These are phyloP conservation scores for Dendropsophus ebraccatus DNA, from an alignment of 2,113 vertebrate genomes.

Conservation along the genomic window DNA sequence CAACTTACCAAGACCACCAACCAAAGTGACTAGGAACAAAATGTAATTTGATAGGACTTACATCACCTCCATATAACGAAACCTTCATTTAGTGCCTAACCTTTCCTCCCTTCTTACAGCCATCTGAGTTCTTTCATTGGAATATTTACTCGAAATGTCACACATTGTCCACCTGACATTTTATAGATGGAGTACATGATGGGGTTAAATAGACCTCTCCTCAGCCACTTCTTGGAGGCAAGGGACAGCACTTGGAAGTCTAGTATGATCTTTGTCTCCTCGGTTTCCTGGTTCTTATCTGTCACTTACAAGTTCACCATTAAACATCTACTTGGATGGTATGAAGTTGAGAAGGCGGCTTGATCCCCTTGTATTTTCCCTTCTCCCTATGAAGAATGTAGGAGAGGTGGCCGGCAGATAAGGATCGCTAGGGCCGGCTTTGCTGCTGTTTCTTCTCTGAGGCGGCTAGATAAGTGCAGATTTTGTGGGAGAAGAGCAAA, in stretches of 20 bases:
- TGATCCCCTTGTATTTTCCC: conserved; percentile 33
- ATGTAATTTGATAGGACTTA: too few species aligned
- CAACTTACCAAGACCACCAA: too few species aligned
- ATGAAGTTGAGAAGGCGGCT: conserved; percentile 1
- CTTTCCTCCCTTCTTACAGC: too few species aligned
- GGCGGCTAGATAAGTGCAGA: conserved; percentile 50
- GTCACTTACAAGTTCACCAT: neutral
- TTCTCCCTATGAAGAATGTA: conserved; percentile 1
- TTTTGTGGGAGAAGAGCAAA: conserved; percentile 32
- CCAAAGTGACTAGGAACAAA: too few species aligned
- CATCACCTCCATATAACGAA: too few species aligned
- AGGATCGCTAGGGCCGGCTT: conserved; percentile 32
- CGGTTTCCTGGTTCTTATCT: conserved; percentile 16
- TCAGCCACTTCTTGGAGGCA: neutral
- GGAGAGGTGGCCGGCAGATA: conserved; percentile 40
- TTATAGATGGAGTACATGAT: neutral
- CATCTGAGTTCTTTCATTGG: too few species aligned
- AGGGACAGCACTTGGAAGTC: neutral
- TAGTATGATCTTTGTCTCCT: neutral
- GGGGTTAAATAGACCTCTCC: neutral
- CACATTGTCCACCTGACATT: neutral
- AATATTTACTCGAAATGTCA: neutral
- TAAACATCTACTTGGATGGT: neutral
- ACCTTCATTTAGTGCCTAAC: too few species aligned
- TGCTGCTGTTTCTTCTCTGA: conserved; percentile 54